Base-by-base conservation (phyloP, 2,888 invertebrate genomes). In the Torymus texanus region DNA sequence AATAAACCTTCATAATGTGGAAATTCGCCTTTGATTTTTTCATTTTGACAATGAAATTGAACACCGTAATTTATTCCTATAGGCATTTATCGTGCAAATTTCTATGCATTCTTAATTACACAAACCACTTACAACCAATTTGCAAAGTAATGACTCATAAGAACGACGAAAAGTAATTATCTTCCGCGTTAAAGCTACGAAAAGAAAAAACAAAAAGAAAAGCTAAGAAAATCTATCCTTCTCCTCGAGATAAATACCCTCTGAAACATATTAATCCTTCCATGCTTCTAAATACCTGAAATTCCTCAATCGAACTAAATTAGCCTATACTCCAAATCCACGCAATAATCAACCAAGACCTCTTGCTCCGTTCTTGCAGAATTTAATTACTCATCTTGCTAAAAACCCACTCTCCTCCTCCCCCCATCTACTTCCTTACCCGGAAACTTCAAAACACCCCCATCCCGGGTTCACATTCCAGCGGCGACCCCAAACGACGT, bases 401-500 rank as follows among this genome's bases (percentile, higher is more conserved):
- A 41, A 41, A 41, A 41, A 41, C 41, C 41, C 41, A 41, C 41
- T 41, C 21, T 21, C 2, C 21, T 21, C 1, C 21, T 21, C 21
- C 21, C 41, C 41, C 41, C 41, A 8, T 41, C 41, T 8, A 41
- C 41, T 41, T 41, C 41, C 41, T 41, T 41, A 41, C 41, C 41
- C 41, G 41, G 41, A 41, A 41, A 41, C 41, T 41, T 41, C 41
- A 41, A 41, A 41, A 14, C 21, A 11, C 41, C 63, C 41, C 21
- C 10, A 2, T 14, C 4, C 41, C 16, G 59, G 59, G 50, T 66
- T 51, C 66, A 29, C 21, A 65, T 41, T 65, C 56, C 41, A 41
- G 41, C 41, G 41, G 41, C 41, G 41, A 61, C 41, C 63, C 56
- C 61, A 16, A 63, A 53, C 58, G 62, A 21, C 68, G 76, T 70